Percentiles rank a stretch among this genome's conserved stretches.
These are phyloP conservation scores for Geotrypetes seraphini DNA, from an alignment of 2,797 vertebrate species.

Conservation along the genomic window DNA sequence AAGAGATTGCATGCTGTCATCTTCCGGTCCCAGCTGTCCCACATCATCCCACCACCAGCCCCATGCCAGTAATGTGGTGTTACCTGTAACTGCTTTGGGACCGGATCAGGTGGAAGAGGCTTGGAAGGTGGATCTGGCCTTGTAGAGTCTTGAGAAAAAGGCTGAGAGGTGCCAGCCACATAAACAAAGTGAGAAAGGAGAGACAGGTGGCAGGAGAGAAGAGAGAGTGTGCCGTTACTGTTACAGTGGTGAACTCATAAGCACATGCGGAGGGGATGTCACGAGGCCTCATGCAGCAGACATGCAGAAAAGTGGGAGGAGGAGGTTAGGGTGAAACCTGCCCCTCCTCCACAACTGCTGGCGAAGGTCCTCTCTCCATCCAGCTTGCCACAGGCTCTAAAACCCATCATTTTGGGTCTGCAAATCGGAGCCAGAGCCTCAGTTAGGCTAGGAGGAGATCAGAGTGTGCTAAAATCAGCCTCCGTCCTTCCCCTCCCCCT, in stretches of 20 bases:
- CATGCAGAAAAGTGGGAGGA: too few relatives aligned
- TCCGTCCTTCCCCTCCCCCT: too few relatives aligned
- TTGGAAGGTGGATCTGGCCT: slow-evolving; percentile 78
- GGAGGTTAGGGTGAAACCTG: too few relatives aligned
- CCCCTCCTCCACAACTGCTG: too few relatives aligned
- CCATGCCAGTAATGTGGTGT: slow-evolving; percentile 13
- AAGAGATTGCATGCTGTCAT: too few relatives aligned
- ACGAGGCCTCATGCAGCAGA: slow-evolving; percentile 1
- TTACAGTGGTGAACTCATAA: slow-evolving; percentile 1
- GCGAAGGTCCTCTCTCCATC: too few relatives aligned
- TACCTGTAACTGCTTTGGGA: slow-evolving; percentile 71
- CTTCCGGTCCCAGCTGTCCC: slow-evolving; percentile 16
- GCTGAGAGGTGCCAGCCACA: slow-evolving; percentile 27
- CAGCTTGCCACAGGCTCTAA: too few relatives aligned
- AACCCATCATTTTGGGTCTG: too few relatives aligned
- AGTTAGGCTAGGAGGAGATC: too few relatives aligned
- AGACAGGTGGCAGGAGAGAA: slow-evolving; percentile 3
- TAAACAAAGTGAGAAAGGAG: slow-evolving; percentile 6
- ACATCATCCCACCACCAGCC: not conserved
- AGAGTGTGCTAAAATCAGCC: too few relatives aligned
- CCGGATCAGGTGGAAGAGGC: slow-evolving; percentile 83
- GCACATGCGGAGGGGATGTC: not conserved
- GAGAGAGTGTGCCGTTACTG: too few relatives aligned
- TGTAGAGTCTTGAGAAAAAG: slow-evolving; percentile 40
- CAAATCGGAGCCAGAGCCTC: too few relatives aligned